Conservation (phyloP, 2,888 invertebrate species). For the Girardia tigrina region DNA sequence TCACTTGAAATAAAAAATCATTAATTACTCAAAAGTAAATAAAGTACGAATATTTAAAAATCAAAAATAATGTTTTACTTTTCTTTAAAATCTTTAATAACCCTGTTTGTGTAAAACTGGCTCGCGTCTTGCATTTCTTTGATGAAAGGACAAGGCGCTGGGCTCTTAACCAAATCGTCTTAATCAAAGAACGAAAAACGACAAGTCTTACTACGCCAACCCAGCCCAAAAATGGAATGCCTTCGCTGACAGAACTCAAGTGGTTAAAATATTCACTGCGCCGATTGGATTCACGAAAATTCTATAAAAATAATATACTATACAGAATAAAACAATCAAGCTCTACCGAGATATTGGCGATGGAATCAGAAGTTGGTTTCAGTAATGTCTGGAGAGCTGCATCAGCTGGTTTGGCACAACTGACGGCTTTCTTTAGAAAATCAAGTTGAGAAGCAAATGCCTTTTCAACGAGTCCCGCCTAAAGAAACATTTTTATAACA, state of each 20-base stretch:
- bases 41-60: too few species aligned
- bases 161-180: slow-evolving; percentile 53
- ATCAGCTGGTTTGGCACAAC: slow-evolving; percentile 3
- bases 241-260: slow-evolving; percentile 83
- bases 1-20: too few species aligned
- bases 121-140: slow-evolving; percentile 97
- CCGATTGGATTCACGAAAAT: slow-evolving; percentile 75
- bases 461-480: neutral
- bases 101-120: slow-evolving; percentile 91
- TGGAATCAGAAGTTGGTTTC: neutral
- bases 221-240: slow-evolving; percentile 89
- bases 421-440: slow-evolving; percentile 16
- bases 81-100: slow-evolving; percentile 92
- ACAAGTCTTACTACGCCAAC: slow-evolving; percentile 55
- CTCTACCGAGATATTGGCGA: slow-evolving; percentile 16
- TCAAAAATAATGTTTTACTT: slow-evolving; percentile 55
- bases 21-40: too few species aligned
- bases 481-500: neutral
- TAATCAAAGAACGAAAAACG: neutral
- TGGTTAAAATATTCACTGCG: slow-evolving; percentile 76
- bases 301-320: slow-evolving; percentile 52
- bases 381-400: neutral
- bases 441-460: slow-evolving; percentile 28
- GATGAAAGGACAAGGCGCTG: slow-evolving; percentile 82
- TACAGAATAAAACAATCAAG: neutral